These are phyloP conservation scores for Microtus richardsoni DNA, from an alignment of 2,113 vertebrate genomes.

Conservation along the genomic window DNA sequence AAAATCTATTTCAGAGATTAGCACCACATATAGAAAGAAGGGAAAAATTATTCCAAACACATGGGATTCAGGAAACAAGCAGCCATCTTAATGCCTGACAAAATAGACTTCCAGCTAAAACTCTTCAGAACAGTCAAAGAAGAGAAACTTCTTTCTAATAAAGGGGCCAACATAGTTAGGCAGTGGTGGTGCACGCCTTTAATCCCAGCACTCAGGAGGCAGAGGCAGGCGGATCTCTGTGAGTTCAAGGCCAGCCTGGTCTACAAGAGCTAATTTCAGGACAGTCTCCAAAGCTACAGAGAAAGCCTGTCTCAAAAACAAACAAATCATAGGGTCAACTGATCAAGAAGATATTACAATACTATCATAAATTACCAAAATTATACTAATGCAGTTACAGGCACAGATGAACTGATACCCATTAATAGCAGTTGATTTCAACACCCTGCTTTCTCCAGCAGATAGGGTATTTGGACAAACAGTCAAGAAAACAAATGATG, in stretches of 20 bases:
- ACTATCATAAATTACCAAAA: background rate
- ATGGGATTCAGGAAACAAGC: background rate
- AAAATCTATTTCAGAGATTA: background rate
- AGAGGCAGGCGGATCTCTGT: too few relatives aligned
- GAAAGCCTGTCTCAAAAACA: too few relatives aligned
- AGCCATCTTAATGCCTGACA: background rate
- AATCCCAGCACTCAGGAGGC: too few relatives aligned
- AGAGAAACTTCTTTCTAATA: background rate
- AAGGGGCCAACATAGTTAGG: background rate
- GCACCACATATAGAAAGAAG: background rate
- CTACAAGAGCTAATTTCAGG: too few relatives aligned
- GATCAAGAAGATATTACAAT: background rate
- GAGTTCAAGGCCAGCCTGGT: too few relatives aligned
- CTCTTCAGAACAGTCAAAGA: background rate
- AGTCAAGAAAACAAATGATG: background rate
- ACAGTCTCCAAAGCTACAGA: too few relatives aligned
- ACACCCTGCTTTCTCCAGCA: background rate
- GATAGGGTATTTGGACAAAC: background rate
- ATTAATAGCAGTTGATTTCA: background rate
- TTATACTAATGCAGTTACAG: background rate
- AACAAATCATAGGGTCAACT: background rate
- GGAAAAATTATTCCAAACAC: background rate
- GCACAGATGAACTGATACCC: background rate
- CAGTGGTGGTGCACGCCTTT: too few relatives aligned
- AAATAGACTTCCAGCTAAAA: background rate